Conservation (phyloP, 2,113 vertebrate genomes). For the Podiceps cristatus region DNA sequence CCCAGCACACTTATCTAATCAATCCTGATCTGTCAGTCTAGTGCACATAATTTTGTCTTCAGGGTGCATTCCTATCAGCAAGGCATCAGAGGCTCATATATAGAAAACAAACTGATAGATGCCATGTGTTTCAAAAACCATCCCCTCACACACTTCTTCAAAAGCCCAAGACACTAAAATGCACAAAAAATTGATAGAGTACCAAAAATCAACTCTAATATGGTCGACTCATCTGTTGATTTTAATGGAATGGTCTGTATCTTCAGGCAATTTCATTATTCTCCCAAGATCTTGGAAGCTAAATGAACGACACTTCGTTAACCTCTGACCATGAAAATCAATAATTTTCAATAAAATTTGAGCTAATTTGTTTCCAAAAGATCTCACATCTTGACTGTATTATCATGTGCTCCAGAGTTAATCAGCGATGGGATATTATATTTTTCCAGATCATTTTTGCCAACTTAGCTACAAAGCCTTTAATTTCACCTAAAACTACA, state of each 20-base stretch:
- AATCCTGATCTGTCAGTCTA: slow-evolving; percentile 22
- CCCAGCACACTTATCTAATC: background rate
- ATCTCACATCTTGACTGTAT: slow-evolving; percentile 34
- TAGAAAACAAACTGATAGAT: background rate
- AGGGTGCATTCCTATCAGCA: background rate
- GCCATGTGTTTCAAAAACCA: background rate
- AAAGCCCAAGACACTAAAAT: slow-evolving; percentile 2
- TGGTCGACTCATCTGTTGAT: slow-evolving; percentile 43
- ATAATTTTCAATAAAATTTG: slow-evolving; percentile 85
- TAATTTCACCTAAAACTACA: background rate
- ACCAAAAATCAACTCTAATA: slow-evolving; percentile 12
- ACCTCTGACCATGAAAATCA: slow-evolving; percentile 84
- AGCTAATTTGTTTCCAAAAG: slow-evolving; percentile 83
- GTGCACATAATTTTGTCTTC: slow-evolving; percentile 16
- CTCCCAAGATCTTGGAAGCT: slow-evolving; percentile 43
- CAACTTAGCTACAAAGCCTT: background rate
- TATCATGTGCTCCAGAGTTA: background rate
- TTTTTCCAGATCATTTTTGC: background rate
- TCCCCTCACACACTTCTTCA: background rate
- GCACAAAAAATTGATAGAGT: background rate
- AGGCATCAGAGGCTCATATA: background rate
- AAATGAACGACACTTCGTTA: slow-evolving; percentile 78
- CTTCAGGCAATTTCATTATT: slow-evolving; percentile 69
- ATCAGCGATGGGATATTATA: background rate
- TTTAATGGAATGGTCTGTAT: slow-evolving; percentile 69